These are phyloP conservation scores for Wasmannia auropunctata DNA, from an alignment of 1,140 invertebrate genomes.

Conservation along the genomic window DNA sequence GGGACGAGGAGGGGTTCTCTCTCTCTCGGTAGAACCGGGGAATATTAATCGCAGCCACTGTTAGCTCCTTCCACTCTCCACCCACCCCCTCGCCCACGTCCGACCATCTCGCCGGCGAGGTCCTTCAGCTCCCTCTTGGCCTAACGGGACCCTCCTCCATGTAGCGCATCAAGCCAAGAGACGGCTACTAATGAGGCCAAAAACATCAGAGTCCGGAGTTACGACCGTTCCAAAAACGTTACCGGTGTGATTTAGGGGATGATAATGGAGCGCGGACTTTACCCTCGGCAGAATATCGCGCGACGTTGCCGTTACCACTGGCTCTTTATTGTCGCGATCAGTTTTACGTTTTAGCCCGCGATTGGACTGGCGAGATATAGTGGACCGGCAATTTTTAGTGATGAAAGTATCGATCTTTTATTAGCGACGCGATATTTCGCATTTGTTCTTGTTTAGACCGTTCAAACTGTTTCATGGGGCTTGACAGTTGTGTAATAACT, in stretches of 20 bases:
- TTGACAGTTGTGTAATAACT: not conserved
- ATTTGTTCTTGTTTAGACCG: not conserved
- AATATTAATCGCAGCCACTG: conserved; percentile 83
- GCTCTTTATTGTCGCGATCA: conserved; percentile 45
- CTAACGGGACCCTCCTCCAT: conserved; percentile 70
- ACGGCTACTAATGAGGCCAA: conserved; percentile 84
- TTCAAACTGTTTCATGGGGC: not conserved
- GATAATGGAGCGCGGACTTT: conserved; percentile 81
- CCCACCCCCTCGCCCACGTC: conserved; percentile 44
- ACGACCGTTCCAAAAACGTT: conserved; percentile 83
- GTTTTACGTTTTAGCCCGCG: conserved; percentile 21
- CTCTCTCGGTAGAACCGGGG: conserved; percentile 74
- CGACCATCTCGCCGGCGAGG: conserved; percentile 33
- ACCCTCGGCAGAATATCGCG: conserved; percentile 62
- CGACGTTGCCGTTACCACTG: not conserved
- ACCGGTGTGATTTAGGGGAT: conserved; percentile 81
- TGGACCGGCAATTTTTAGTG: conserved; percentile 3
- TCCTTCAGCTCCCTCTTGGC: conserved; percentile 63
- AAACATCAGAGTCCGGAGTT: conserved; percentile 80
- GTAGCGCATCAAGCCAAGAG: conserved; percentile 75
- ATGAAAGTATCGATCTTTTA: conserved; percentile 21
- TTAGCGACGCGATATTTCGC: not conserved
- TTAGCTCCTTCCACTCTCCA: conserved; percentile 72
- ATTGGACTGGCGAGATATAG: not conserved
- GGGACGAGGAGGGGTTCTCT: conserved; percentile 61